Base-by-base conservation (phyloP, 2,113 vertebrate genomes). In the Psettodes erumei region DNA sequence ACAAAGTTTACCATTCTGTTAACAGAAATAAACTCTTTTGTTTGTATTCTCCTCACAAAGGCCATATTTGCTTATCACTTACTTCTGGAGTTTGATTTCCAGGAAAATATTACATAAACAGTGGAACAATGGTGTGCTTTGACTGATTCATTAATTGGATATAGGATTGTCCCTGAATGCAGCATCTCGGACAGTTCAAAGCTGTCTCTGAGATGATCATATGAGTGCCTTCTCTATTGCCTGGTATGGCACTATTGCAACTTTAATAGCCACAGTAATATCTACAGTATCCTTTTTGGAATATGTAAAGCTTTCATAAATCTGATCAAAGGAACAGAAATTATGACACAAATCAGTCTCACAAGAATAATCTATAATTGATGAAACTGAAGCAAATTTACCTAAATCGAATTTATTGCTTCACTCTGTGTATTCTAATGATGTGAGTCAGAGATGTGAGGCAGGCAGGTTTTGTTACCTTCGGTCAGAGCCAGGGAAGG, bases 21-120 rank as follows among this genome's bases (percentile, higher is more conserved):
- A 33, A 43, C 28, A 45, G 33, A 56, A 58, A 54, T 10, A 43
- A 28, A 11, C 51, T 53, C 6, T 33, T 50, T 61, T 27, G 50
- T 53, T 28, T 27, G 50, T 7, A n/a, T 3, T 8, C 13, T 37
- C 37, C 59, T 50, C 25, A 40, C 15, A 40, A 42, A 75, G 13
- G 4, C 30, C 18, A 45, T 6, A 40, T 50, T 37, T 66, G 55
- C 37, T 38, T 27, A 21, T 72, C 23, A 69, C 27, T 30, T 40
- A 19, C 16, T 62, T n/a, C n/a, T 12, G 27, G 32, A 47, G 55
- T 28, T 60, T 50, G 32, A 58, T 65, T 35, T 55, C 27, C n/a
- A 35, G 18, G 18, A 64, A n/a, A n/a, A 28, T 25, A 33, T 33
- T 42, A 27, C 27, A 16, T 10, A 7, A 28, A 5, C 47, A 42